Evolutionary conservation across 2,888 invertebrate species (phyloP), one percentile per base, ranked within the genome.

Genomic region (Tinea trinotella): DNA sequence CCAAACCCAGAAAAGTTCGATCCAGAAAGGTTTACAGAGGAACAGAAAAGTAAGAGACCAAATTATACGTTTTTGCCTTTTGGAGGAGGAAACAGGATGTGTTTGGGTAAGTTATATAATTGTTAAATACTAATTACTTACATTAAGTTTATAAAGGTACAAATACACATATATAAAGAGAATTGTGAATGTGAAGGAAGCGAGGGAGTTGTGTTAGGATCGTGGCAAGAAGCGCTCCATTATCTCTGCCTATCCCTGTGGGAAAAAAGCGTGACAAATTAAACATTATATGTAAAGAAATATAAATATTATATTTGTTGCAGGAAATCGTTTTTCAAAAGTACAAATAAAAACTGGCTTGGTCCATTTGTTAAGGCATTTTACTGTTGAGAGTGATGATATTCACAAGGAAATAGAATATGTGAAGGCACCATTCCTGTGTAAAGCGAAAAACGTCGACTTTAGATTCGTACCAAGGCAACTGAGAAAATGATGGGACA

Each of bases 291-390:
- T 7, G 9, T 9, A 24, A 5, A 24, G 5, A 24, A 9, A 24
- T 24, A 9, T 7, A 7, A 24, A 24, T 24, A 5, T 24, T 35
- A 3, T 35, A 35, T 6, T 49, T 15, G 3, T 49, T 57, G 3
- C 63, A 72, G 71, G 70, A 30, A 63, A 62, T 56, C 61, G 67
- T 49, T 71, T 71, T 52, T 70, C 68, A 2, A 61, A 62, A 52
- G 61, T 62, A 55, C 71, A 73, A 53, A 63, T 64, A 12, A 71
- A 70, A 58, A 63, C 63, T 9, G 69, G 68, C 7, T 55, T 68
- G 15, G 64, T 64, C 3, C 58, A 64, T 17, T 53, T 72, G 12
- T 57, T 72, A 36, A 58, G 61, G 19, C 61, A 66, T n/a, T 70
- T 65, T 57, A 60, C 62, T 35, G 63, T 70, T 7, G 55, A 52